These are phyloP conservation scores for Pantala flavescens DNA, from an alignment of 1,140 invertebrate species.

Conservation along the genomic window DNA sequence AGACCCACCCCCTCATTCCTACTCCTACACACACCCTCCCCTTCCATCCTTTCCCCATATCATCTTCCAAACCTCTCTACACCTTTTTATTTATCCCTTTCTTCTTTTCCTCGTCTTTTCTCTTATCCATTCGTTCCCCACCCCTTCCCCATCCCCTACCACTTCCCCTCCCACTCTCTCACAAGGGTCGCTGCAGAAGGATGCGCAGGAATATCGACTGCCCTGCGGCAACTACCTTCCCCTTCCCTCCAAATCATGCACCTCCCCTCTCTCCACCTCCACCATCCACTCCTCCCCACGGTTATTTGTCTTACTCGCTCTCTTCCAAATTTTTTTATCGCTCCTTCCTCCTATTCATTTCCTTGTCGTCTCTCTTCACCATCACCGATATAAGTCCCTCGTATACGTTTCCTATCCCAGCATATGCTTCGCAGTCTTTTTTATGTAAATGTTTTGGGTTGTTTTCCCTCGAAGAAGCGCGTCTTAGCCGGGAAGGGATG, in stretches of 20 bases:
- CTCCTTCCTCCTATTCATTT: no score
- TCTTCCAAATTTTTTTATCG: no score
- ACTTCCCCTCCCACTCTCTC: neutral
- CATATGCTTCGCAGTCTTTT: no score
- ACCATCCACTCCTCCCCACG: neutral
- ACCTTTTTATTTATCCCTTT: neutral
- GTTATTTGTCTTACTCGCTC: no score
- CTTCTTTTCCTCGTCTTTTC: neutral
- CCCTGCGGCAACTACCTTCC: neutral
- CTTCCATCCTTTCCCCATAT: neutral
- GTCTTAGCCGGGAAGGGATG: no score
- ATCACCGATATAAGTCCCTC: no score
- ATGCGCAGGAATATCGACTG: conserved; percentile 8
- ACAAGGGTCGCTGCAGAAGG: neutral
- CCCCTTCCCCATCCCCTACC: neutral
- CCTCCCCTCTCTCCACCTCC: neutral
- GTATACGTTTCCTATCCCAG: no score
- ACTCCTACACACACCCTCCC: no score
- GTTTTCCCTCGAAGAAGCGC: no score
- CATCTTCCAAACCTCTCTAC: neutral
- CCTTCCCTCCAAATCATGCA: neutral
- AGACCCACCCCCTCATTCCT: no score
- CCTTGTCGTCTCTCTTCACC: no score
- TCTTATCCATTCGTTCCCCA: neutral
- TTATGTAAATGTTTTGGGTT: no score